Conservation (phyloP, 1,140 invertebrate species). For the Aethina tumida region DNA sequence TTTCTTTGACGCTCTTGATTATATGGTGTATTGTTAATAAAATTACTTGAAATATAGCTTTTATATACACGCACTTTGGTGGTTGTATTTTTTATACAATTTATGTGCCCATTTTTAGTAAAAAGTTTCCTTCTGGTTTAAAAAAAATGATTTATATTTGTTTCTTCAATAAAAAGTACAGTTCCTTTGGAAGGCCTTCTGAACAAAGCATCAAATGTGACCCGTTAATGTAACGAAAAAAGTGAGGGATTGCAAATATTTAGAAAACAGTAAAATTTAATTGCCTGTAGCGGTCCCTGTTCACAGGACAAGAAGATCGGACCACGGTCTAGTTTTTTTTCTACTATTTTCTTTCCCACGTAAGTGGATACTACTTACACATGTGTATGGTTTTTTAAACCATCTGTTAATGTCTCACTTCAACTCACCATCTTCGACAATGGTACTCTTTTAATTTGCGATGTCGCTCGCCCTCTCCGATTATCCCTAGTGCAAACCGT, state of each 20-base stretch:
- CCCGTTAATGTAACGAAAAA: conserved; percentile 4
- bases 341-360: conserved; percentile 10
- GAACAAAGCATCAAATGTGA: conserved; percentile 5
- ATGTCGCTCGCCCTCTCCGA: conserved; percentile 11
- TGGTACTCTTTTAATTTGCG: too few relatives aligned
- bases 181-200: neutral
- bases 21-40: too few relatives aligned
- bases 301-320: conserved; percentile 1
- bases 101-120: too few relatives aligned
- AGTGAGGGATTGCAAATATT: conserved; percentile 7
- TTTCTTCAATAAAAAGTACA: neutral
- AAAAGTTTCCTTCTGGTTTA: too few relatives aligned
- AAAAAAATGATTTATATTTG: neutral
- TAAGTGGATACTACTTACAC: conserved; percentile 12
- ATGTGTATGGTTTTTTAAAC: conserved; percentile 15
- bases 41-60: too few relatives aligned
- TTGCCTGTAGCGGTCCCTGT: conserved; percentile 7
- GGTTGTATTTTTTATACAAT: too few relatives aligned
- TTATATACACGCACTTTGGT: too few relatives aligned
- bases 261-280: conserved; percentile 8
- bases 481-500: conserved; percentile 24
- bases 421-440: too few relatives aligned
- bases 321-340: conserved; percentile 11
- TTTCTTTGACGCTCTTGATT: too few relatives aligned
- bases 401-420: neutral